Base-by-base conservation (phyloP, 2,797 vertebrate species). In the Melanotaenia maccullochi region DNA sequence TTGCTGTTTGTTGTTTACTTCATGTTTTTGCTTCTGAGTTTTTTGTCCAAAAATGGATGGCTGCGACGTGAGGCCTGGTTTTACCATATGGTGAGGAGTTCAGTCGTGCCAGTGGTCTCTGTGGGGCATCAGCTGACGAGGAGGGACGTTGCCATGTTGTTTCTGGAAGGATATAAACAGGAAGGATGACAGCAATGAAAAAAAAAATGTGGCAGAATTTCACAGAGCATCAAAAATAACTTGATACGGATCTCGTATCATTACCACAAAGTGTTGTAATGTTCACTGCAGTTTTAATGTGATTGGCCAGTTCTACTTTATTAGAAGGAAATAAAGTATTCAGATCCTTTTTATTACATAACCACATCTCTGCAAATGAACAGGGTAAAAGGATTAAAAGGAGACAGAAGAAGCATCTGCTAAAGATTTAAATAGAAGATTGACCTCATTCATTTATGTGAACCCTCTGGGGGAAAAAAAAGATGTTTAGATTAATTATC, bases 61-160 rank as follows among this genome's bases (percentile, higher is more conserved):
- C n/a, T 22, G 32, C 58, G 28, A 42, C 16, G 60, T 44, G 18
- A 49, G 52, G 74, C 62, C 71, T 44, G 12, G 59, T 49, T 65
- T 71, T 95, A 97, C 96, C 96, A 96, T 95, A 90, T 93, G 94
- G 93, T 30, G 93, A 82, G 60, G 92, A 80, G 69, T 78, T 94
- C 82, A 93, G 93, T 78, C 75, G 94, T 73, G 92, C 91, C 86
- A 90, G 86, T 9, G 91, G 93, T 86, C 93, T 95, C 90, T 93
- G 95, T 9, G 94, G 92, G 77, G 94, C 94, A 70, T 93, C 93
- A 60, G 92, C 89, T 61, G 94, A 88, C 1, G 79, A 87, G 83
- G 93, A 92, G 18, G 96, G 96, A 76, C 86, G 90, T 64, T 94
- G 94, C 96, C 96, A 96, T 82, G 96, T 96, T 8, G 95, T 96